Base-by-base conservation (phyloP, 2,113 vertebrate species). In the Canis aureus region DNA sequence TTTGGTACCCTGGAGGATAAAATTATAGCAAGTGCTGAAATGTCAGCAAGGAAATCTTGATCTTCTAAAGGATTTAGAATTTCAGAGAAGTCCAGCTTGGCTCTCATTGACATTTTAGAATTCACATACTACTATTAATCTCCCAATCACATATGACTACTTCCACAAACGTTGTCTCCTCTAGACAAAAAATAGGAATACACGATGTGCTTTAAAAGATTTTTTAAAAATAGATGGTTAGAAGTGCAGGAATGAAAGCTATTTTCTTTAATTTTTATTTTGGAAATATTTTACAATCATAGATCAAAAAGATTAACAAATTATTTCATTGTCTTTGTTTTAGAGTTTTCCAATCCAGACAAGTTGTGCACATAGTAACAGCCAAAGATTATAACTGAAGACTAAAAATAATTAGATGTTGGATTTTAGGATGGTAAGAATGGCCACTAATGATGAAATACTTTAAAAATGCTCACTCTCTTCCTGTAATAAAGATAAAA, bases 261-360 rank as follows among this genome's bases (percentile, higher is more conserved):
- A 85, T 83, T 87, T 90, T 90, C 69, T 90, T 83, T 66, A 5
- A 55, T 49, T 97, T 88, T 49, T 69, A 86, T 66, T 94, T 85
- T 67, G 43, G 38, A 86, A 57, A 89, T 55, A 53, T 1, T 51
- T 88, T 84, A 84, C 9, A 43, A 5, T 79, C 23, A 73, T 8
- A 51, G 20, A 71, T 32, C 25, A 90, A 35, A 85, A 94, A 32
- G 76, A 51, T 71, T 32, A 88, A 20, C 80, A 83, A 91, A 88
- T 78, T 60, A 25, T 32, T 62, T 53, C 8, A 32, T 49, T 49
- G 32, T 62, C 66, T 83, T 43, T 78, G 80, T 74, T 92, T 81
- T 92, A 66, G 60, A 59, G 35, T 43, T 83, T 73, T 69, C 49
- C 82, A 43, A 43, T 38, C 23, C 59, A 35, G 55, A 55, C 23